Percentiles rank a stretch among this genome's conserved stretches.
These are phyloP conservation scores for Osmerus eperlanus DNA, from an alignment of 2,113 vertebrate species.

Conservation along the genomic window DNA sequence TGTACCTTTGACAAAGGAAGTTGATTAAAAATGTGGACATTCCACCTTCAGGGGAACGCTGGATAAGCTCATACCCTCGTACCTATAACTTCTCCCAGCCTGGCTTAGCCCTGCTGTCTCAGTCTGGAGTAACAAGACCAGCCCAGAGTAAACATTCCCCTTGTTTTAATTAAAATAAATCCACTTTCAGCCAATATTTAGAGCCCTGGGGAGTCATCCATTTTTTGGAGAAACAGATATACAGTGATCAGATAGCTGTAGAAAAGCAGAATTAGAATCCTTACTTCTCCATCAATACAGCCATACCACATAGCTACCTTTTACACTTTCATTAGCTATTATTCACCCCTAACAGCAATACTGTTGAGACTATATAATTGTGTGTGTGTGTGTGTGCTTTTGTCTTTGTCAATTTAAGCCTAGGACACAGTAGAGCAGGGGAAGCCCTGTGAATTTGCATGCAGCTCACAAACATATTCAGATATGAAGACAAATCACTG, in stretches of 20 bases:
- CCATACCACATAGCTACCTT: constrained; percentile 51
- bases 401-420: constrained; percentile 33
- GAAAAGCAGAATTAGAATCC: constrained; percentile 52
- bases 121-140: constrained; percentile 48
- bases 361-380: constrained; percentile 38
- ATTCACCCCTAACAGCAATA: constrained; percentile 52
- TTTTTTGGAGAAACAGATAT: constrained; percentile 49
- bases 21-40: constrained; percentile 42
- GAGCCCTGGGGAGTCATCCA: constrained; percentile 25
- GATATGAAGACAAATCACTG: constrained; percentile 73
- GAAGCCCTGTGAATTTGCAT: constrained; percentile 63
- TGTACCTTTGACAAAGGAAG: constrained; percentile 20
- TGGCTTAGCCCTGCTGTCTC: constrained; percentile 36
- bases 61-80: constrained; percentile 34
- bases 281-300: constrained; percentile 61
- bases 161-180: constrained; percentile 74
- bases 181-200: constrained; percentile 41
- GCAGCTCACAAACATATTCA: constrained; percentile 66
- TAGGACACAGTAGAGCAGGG: constrained; percentile 43
- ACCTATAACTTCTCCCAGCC: constrained; percentile 46
- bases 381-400: constrained; percentile 13
- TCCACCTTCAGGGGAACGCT: constrained; percentile 30
- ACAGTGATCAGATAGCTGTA: constrained; percentile 49
- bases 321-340: constrained; percentile 52
- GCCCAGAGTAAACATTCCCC: constrained; percentile 62